Conservation (phyloP, 2,113 vertebrate species). For the Arvicanthis niloticus region DNA sequence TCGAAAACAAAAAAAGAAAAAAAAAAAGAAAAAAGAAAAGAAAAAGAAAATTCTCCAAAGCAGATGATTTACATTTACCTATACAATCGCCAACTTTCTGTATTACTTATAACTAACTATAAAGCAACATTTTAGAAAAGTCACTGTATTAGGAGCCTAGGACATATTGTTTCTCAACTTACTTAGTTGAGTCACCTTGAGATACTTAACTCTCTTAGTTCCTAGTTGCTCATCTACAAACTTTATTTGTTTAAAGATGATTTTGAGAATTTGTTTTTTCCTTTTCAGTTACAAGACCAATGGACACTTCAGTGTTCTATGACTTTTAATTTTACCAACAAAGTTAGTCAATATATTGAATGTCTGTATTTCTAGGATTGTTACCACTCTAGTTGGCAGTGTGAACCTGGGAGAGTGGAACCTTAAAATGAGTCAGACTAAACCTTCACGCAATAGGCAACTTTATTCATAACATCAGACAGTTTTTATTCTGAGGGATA, state of each 20-base stretch:
- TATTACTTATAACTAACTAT: constrained; percentile 25
- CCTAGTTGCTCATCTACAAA: not conserved
- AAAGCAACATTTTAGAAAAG: constrained; percentile 7
- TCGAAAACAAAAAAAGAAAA: too few relatives aligned
- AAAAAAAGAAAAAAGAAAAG: too few relatives aligned
- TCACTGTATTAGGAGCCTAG: not conserved
- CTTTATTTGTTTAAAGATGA: constrained; percentile 51
- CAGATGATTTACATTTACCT: constrained; percentile 42
- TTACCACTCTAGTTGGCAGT: not conserved
- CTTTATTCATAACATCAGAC: not conserved
- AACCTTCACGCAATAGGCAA: not conserved
- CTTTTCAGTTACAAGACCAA: not conserved
- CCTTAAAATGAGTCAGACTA: not conserved
- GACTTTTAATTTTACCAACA: constrained; percentile 60
- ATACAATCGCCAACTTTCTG: constrained; percentile 13
- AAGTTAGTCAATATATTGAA: constrained; percentile 40
- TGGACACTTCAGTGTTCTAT: not conserved
- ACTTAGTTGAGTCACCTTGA: not conserved
- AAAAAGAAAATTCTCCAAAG: constrained; percentile 19
- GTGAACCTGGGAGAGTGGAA: not conserved
- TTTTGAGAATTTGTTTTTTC: constrained; percentile 46
- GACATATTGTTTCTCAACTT: not conserved
- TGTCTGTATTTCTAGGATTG: constrained; percentile 16
- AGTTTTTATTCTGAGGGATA: not conserved
- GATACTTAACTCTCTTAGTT: not conserved